Conservation (phyloP, 2,888 invertebrate species). For the Melanostoma scalare region DNA sequence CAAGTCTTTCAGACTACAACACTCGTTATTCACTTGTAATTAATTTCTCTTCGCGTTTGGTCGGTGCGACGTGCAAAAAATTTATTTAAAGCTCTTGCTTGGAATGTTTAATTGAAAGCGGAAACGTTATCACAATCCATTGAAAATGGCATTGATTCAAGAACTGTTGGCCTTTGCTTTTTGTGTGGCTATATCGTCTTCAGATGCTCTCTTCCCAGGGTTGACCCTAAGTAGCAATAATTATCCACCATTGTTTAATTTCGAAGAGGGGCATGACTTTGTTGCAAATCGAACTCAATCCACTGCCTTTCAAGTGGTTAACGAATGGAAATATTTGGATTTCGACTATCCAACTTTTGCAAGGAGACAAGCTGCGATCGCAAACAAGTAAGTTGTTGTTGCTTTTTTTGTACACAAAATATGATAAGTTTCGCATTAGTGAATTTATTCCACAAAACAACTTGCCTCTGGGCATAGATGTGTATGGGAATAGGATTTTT, state of each 20-base stretch:
- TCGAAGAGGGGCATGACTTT: background rate
- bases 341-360: conserved; percentile 86
- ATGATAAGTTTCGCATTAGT: conserved; percentile 78
- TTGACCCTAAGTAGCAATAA: background rate
- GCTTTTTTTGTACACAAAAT: conserved; percentile 57
- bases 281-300: background rate
- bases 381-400: conserved; percentile 82
- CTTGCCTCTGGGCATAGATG: conserved; percentile 89
- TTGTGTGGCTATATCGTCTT: background rate
- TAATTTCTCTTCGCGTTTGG: conserved; percentile 12
- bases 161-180: background rate
- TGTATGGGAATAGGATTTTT: conserved; percentile 87
- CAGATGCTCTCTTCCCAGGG: background rate
- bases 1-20: background rate
- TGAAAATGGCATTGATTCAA: no score
- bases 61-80: background rate
- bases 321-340: conserved; percentile 90
- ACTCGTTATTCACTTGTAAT: conserved; percentile 31
- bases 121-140: background rate
- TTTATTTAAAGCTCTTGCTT: background rate
- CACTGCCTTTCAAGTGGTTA: conserved; percentile 82
- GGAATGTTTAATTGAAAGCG: background rate
- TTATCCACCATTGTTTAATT: background rate
- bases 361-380: conserved; percentile 85
- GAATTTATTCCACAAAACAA: conserved; percentile 88